Evolutionary conservation across 1,140 invertebrate species (phyloP).

Genomic region (Lordiphosa clarofinis): DNA sequence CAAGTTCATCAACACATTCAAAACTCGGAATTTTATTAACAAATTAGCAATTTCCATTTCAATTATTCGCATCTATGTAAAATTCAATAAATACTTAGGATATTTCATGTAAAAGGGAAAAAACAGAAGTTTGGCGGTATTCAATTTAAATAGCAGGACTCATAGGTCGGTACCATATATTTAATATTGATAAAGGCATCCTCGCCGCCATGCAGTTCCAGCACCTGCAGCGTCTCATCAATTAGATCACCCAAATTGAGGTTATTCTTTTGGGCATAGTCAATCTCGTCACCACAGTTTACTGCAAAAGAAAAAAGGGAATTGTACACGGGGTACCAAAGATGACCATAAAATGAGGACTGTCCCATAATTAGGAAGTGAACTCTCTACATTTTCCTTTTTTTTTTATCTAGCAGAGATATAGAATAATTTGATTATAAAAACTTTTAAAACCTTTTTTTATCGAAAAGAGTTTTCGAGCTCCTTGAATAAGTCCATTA

Average conservation of each 20-base stretch:
- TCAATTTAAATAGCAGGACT: constrained; percentile 81
- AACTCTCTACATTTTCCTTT: no score
- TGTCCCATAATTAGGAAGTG: no score
- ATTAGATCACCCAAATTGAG: constrained; percentile 94
- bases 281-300: constrained; percentile 83
- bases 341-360: no score
- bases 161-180: constrained; percentile 97
- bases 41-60: constrained; percentile 27
- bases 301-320: constrained; percentile 65
- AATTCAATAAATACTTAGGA: constrained; percentile 72
- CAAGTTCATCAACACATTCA: constrained; percentile 5
- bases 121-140: constrained; percentile 15
- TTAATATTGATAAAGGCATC: constrained; percentile 99
- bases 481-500: no score
- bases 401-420: no score
- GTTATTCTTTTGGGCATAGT: constrained; percentile 83
- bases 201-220: constrained; percentile 94
- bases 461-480: no score
- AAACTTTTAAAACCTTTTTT: no score
- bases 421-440: no score
- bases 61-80: constrained; percentile 59
- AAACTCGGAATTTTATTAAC: constrained; percentile 24
- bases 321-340: background rate
- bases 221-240: constrained; percentile 93
- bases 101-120: constrained; percentile 44